Evolutionary conservation across 2,888 invertebrate genomes (phyloP).

Genomic region (Pterobdella sp.): DNA sequence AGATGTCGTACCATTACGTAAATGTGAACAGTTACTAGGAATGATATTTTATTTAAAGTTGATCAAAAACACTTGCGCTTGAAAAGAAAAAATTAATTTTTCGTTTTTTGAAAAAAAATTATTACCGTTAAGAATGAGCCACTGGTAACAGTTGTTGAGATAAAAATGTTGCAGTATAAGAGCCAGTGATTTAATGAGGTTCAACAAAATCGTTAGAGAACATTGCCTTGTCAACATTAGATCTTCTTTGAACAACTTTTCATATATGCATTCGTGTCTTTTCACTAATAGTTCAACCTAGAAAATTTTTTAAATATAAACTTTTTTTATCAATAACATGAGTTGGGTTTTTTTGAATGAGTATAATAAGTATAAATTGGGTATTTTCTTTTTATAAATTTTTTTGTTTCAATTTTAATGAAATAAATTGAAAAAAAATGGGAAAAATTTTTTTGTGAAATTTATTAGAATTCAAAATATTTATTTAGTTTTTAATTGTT

Average conservation of each 20-base stretch:
- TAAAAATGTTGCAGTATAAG: background rate
- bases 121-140: background rate
- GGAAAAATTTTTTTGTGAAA: no score
- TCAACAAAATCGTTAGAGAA: background rate
- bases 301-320: no score
- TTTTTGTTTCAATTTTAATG: no score
- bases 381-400: no score
- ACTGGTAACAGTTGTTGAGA: background rate
- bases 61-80: background rate
- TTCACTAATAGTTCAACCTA: background rate
- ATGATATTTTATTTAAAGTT: background rate
- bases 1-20: constrained; percentile 49
- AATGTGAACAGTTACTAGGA: constrained; percentile 48
- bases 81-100: background rate
- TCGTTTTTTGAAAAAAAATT: constrained; percentile 27
- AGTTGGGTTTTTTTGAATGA: no score
- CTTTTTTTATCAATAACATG: no score
- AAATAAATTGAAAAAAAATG: no score
- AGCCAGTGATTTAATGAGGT: background rate
- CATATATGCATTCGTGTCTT: background rate
- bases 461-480: no score
- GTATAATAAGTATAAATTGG: no score
- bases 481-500: no score
- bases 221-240: background rate
- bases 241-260: background rate